Evolutionary conservation across 2,113 vertebrate genomes (phyloP).

Genomic region (Romanogobio albipinnatus): DNA sequence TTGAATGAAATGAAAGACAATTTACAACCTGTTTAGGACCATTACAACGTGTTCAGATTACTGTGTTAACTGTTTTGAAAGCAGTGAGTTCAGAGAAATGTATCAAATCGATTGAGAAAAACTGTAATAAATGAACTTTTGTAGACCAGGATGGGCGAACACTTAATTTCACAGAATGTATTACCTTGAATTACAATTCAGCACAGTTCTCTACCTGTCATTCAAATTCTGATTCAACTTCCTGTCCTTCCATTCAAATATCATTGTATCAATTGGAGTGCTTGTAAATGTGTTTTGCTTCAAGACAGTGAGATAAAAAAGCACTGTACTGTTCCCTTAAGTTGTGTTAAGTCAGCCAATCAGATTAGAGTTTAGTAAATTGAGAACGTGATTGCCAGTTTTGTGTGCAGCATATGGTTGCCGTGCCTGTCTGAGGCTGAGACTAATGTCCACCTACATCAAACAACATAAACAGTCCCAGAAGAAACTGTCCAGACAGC

Average conservation of each 20-base stretch:
- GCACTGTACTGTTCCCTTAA: not conserved
- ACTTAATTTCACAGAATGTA: not conserved
- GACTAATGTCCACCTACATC: constrained; percentile 13
- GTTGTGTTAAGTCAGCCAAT: not conserved
- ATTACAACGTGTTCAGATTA: too few relatives aligned
- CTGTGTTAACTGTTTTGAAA: too few relatives aligned
- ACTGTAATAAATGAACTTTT: not conserved
- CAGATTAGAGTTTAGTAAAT: not conserved
- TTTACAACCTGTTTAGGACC: too few relatives aligned
- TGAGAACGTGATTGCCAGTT: not conserved
- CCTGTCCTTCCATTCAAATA: not conserved
- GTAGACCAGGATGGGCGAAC: not conserved
- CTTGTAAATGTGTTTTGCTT: not conserved
- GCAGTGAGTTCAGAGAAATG: too few relatives aligned
- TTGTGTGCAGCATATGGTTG: not conserved
- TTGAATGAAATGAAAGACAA: too few relatives aligned
- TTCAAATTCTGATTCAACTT: not conserved
- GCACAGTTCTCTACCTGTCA: not conserved
- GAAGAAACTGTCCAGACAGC: constrained; percentile 34
- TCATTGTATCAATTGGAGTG: not conserved
- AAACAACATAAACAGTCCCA: constrained; percentile 5
- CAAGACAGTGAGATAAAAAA: not conserved
- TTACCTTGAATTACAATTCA: not conserved
- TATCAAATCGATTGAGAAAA: too few relatives aligned
- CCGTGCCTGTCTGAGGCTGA: not conserved